A percentile compares a stretch with the other conserved stretches of the same genome.
Conservation (phyloP, 2,797 vertebrate species). For the Caiman crocodilus region DNA sequence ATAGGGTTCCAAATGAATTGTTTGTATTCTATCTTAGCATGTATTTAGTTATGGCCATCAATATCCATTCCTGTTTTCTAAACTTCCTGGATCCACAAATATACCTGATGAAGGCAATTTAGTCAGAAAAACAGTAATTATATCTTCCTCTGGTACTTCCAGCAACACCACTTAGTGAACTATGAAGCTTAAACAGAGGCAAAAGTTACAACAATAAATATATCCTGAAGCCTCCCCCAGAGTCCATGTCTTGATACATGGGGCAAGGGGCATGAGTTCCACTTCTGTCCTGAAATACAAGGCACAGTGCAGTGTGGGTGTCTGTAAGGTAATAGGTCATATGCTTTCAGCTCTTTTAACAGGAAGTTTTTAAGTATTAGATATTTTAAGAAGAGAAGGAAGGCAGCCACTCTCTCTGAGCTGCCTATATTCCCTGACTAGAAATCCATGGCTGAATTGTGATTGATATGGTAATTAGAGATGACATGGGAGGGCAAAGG, state of each 20-base stretch:
- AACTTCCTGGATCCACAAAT: background rate
- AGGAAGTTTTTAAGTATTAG: background rate
- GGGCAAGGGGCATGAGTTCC: background rate
- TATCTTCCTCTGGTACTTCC: background rate
- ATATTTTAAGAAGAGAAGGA: background rate
- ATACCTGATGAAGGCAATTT: background rate
- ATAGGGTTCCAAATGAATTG: background rate
- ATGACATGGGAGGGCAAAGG: background rate
- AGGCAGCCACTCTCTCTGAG: background rate
- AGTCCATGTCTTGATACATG: background rate
- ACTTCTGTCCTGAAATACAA: background rate
- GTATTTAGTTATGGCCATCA: background rate
- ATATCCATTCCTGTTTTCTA: background rate
- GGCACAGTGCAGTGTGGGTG: background rate
- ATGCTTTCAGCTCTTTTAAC: background rate
- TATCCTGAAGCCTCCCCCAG: background rate
- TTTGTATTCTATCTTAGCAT: background rate
- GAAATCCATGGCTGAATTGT: background rate
- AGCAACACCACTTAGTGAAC: background rate
- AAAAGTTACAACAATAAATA: background rate
- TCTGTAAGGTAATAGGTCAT: background rate
- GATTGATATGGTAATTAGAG: background rate
- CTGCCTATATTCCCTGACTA: constrained; percentile 3
- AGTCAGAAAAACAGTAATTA: background rate
- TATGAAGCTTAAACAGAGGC: background rate